Evolutionary conservation across 1,140 invertebrate species (phyloP).

Genomic region (Heliconius hewitsoni): DNA sequence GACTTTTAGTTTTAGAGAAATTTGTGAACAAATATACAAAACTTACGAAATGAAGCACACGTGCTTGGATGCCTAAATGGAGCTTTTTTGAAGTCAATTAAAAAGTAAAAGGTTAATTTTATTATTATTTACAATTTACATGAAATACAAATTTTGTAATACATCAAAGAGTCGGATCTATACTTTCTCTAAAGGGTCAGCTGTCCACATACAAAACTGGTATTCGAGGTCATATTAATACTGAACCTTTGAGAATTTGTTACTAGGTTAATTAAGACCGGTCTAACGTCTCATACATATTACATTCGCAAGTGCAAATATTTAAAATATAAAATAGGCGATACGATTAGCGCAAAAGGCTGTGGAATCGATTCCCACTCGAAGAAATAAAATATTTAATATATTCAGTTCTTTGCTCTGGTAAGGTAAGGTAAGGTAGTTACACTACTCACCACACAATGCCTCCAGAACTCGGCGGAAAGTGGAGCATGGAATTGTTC

Average conservation of each 20-base stretch:
- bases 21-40: too few relatives aligned
- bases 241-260: not conserved
- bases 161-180: not conserved
- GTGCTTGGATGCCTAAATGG: too few relatives aligned
- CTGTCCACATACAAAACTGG: not conserved
- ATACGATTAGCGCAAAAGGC: not conserved
- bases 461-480: too few relatives aligned
- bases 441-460: too few relatives aligned
- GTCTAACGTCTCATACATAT: not conserved
- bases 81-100: too few relatives aligned
- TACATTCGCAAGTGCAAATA: not conserved
- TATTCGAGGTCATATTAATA: not conserved
- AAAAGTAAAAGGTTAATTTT: not conserved
- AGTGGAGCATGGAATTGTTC: too few relatives aligned
- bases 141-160: not conserved
- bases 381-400: too few relatives aligned
- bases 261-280: slow-evolving; percentile 6
- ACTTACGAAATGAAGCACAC: too few relatives aligned
- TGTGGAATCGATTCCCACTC: too few relatives aligned
- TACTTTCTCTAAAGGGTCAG: slow-evolving; percentile 1
- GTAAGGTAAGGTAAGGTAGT: too few relatives aligned
- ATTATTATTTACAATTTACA: not conserved
- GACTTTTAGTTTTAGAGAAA: too few relatives aligned
- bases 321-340: not conserved
- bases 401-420: too few relatives aligned